Evolutionary conservation across 1,140 invertebrate species (phyloP).

Genomic region (Drosophila pruinosa): DNA sequence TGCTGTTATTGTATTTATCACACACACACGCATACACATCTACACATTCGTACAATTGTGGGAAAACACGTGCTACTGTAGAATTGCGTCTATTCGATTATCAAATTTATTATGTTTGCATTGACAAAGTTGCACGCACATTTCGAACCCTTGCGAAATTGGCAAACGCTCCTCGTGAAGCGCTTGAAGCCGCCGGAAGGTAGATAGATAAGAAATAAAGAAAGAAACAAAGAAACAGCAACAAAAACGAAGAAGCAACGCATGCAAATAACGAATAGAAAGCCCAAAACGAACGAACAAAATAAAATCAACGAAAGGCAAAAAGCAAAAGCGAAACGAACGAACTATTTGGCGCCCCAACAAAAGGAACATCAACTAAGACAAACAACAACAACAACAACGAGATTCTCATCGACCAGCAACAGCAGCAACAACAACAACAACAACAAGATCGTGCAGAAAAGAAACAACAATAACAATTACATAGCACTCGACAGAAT

Average conservation of each 20-base stretch:
- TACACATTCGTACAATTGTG: background rate
- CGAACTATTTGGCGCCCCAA: constrained; percentile 52
- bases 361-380: constrained; percentile 49
- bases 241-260: constrained; percentile 22
- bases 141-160: constrained; percentile 74
- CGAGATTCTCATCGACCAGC: constrained; percentile 9
- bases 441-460: background rate
- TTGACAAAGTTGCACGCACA: constrained; percentile 49
- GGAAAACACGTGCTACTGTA: constrained; percentile 38
- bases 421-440: constrained; percentile 10
- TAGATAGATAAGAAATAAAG: constrained; percentile 3
- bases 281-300: constrained; percentile 52
- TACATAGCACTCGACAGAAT: constrained; percentile 18
- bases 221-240: background rate
- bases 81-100: constrained; percentile 28
- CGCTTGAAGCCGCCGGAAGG: constrained; percentile 53
- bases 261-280: constrained; percentile 41
- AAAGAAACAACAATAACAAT: constrained; percentile 6
- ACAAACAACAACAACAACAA: constrained; percentile 46
- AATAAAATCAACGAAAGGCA: constrained; percentile 49
- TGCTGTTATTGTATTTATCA: constrained; percentile 8
- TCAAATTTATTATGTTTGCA: constrained; percentile 66
- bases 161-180: constrained; percentile 61
- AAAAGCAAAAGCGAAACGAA: constrained; percentile 58
- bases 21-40: too few relatives aligned